Conservation (phyloP, 2,113 vertebrate species). For the Bettongia penicillata region DNA sequence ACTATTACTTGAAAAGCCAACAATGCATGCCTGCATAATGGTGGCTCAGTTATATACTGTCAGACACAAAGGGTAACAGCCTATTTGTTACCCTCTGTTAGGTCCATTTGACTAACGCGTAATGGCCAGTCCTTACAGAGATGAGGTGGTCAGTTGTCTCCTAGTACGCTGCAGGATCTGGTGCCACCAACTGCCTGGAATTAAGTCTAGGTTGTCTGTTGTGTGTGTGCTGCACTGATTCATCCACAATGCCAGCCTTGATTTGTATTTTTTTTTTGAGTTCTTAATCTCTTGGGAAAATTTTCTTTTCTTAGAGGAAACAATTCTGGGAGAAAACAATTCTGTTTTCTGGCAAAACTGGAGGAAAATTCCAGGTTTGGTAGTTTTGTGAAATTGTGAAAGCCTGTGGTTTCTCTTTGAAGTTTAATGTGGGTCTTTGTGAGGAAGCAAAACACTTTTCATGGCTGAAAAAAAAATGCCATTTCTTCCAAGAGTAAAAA, state of each 20-base stretch:
- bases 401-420: constrained; percentile 57
- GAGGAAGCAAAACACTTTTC: constrained; percentile 49
- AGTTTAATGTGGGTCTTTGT: constrained; percentile 53
- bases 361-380: constrained; percentile 34
- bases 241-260: constrained; percentile 8
- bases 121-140: background rate
- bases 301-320: constrained; percentile 49
- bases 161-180: background rate
- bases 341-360: constrained; percentile 49
- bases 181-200: background rate
- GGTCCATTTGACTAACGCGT: background rate
- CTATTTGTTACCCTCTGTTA: background rate
- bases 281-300: constrained; percentile 41
- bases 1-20: background rate
- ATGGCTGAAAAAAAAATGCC: constrained; percentile 12
- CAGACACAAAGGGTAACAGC: background rate
- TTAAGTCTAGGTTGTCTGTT: background rate
- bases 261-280: background rate
- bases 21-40: background rate
- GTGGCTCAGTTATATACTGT: background rate
- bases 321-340: constrained; percentile 54
- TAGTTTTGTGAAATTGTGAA: constrained; percentile 49
- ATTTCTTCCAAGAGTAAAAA: constrained; percentile 23
- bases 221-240: constrained; percentile 3
- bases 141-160: background rate